Conservation (phyloP, 2,888 invertebrate species). For the Magallana nippona region DNA sequence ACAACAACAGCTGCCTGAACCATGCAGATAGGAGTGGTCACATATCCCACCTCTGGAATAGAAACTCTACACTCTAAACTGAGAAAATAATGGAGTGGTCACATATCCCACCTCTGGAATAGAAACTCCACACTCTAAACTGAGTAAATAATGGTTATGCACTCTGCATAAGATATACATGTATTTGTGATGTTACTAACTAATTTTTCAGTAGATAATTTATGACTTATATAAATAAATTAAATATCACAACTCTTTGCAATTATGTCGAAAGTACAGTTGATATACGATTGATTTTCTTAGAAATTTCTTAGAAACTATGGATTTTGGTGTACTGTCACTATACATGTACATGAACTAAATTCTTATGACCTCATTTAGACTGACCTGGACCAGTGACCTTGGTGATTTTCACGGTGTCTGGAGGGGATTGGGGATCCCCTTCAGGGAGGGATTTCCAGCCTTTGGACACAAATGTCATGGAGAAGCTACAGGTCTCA, state of each 20-base stretch:
- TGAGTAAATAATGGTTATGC: too few relatives aligned
- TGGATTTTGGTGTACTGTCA: too few relatives aligned
- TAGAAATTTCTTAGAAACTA: too few relatives aligned
- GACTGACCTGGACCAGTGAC: constrained; percentile 80
- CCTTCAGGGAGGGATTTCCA: constrained; percentile 86
- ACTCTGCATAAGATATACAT: too few relatives aligned
- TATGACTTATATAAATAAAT: too few relatives aligned
- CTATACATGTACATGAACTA: too few relatives aligned
- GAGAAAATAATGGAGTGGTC: constrained; percentile 83
- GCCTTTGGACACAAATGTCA: constrained; percentile 89
- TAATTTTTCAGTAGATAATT: too few relatives aligned
- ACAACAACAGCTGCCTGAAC: constrained; percentile 88
- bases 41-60: constrained; percentile 89
- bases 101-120: constrained; percentile 90
- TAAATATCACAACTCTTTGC: too few relatives aligned
- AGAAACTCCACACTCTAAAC: not conserved
- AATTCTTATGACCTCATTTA: too few relatives aligned
- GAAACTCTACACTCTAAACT: not conserved
- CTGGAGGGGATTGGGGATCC: constrained; percentile 83
- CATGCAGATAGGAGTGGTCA: constrained; percentile 88
- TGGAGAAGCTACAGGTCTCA: constrained; percentile 84
- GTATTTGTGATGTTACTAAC: too few relatives aligned
- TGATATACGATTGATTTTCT: too few relatives aligned
- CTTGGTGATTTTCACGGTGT: constrained; percentile 68
- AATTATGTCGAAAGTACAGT: too few relatives aligned